phyloP scores from a whole-genome alignment of 2,888 invertebrate genomes.

The Chydorus sphaericus region DNA sequence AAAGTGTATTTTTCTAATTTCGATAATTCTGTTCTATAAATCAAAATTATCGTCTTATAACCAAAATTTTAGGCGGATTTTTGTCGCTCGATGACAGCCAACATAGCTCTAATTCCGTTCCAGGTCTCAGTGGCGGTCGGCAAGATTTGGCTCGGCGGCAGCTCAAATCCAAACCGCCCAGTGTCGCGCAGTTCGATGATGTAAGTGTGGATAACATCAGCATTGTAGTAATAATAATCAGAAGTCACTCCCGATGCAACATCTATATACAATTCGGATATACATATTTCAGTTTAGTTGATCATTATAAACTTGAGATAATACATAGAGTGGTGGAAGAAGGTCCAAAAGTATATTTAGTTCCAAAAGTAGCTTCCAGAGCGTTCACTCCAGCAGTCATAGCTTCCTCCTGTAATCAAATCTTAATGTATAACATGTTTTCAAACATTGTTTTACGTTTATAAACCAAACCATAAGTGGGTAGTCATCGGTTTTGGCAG shows the following conservation, averaged over 20 bases:
- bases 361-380: constrained; percentile 17
- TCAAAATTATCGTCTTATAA: too few relatives aligned
- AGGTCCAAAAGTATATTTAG: constrained; percentile 18
- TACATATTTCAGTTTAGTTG: background rate
- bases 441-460: too few relatives aligned
- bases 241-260: constrained; percentile 10
- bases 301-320: background rate
- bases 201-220: constrained; percentile 9
- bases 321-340: constrained; percentile 18
- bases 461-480: constrained; percentile 20
- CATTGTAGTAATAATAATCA: constrained; percentile 10
- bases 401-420: background rate
- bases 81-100: background rate
- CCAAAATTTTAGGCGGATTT: too few relatives aligned
- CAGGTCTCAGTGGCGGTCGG: constrained; percentile 59
- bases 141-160: constrained; percentile 14
- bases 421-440: background rate
- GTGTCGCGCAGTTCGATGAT: constrained; percentile 13
- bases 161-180: constrained; percentile 9
- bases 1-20: too few relatives aligned
- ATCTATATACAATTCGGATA: constrained; percentile 8
- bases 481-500: constrained; percentile 26
- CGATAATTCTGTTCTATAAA: too few relatives aligned
- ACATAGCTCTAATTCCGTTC: constrained; percentile 43
- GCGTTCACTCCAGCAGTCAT: constrained; percentile 9